phyloP scores from a whole-genome alignment of 2,113 vertebrate species.

The Sinocyclocheilus grahami region DNA sequence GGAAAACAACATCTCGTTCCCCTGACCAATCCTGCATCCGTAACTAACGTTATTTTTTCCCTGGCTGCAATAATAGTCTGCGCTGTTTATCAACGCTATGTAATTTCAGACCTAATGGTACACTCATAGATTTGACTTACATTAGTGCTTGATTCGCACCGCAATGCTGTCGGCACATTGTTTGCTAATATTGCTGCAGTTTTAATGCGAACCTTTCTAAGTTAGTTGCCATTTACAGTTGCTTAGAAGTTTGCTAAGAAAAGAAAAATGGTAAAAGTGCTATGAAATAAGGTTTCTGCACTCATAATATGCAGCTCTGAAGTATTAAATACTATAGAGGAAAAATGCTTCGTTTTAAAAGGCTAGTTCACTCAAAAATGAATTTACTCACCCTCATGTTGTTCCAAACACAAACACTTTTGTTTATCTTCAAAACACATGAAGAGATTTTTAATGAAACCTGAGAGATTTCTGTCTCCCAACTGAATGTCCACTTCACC shows the following conservation, averaged over 20 bases:
- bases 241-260: not conserved
- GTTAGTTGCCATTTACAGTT: not conserved
- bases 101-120: conserved; percentile 3
- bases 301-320: conserved; percentile 20
- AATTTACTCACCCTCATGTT: not conserved
- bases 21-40: conserved; percentile 5
- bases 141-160: not conserved
- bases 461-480: not conserved
- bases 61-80: not conserved
- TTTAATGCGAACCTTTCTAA: not conserved
- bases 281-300: conserved; percentile 38
- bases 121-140: conserved; percentile 16
- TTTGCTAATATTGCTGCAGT: not conserved
- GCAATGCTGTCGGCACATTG: not conserved
- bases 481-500: not conserved
- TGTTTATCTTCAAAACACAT: too few species aligned
- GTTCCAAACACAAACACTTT: not conserved
- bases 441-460: not conserved
- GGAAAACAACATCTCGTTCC: conserved; percentile 5
- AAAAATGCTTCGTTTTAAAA: not conserved
- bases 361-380: too few species aligned
- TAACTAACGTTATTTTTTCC: not conserved
- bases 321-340: conserved; percentile 13
- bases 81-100: not conserved
- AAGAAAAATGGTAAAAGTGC: conserved; percentile 21